Percentiles rank a stretch among this genome's conserved stretches.
phyloP scores from a whole-genome alignment of 23 tunicate genomes.

The Botrylloides violaceus region DNA sequence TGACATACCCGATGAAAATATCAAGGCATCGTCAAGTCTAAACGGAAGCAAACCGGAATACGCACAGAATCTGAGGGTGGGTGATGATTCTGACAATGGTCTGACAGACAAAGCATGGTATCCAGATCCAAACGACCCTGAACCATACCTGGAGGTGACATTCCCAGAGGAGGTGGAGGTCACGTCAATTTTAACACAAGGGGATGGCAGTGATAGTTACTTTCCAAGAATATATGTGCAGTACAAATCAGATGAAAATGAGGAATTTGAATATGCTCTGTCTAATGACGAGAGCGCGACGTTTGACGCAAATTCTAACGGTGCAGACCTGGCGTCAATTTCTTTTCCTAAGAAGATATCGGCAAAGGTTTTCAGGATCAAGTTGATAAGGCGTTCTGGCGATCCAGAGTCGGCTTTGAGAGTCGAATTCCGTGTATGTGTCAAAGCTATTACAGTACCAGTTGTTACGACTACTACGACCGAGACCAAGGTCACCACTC shows the following conservation, averaged over 20 bases:
- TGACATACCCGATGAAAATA: constrained; percentile 21
- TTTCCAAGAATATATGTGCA: constrained; percentile 10
- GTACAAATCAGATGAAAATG: constrained; percentile 9
- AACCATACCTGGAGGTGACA: constrained; percentile 37
- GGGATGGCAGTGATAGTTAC: constrained; percentile 40
- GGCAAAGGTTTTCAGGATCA: constrained; percentile 14
- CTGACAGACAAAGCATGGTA: constrained; percentile 21
- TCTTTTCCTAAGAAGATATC: constrained; percentile 4
- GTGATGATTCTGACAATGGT: neutral
- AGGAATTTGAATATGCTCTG: neutral
- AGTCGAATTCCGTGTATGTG: constrained; percentile 48
- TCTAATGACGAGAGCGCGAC: neutral
- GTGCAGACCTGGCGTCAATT: constrained; percentile 2
- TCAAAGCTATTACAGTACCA: constrained; percentile 29
- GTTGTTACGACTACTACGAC: constrained; percentile 53
- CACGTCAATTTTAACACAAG: constrained; percentile 33
- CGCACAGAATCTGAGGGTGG: constrained; percentile 11
- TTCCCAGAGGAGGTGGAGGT: constrained; percentile 13
- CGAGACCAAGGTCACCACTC: constrained; percentile 3
- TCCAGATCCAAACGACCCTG: constrained; percentile 21
- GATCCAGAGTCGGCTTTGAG: constrained; percentile 25
- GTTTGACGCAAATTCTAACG: constrained; percentile 11
- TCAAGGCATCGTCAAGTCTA: constrained; percentile 24
- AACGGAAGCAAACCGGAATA: constrained; percentile 18
- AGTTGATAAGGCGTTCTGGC: constrained; percentile 6